phyloP scores from a whole-genome alignment of 2,113 vertebrate genomes.

The Grus americana region DNA sequence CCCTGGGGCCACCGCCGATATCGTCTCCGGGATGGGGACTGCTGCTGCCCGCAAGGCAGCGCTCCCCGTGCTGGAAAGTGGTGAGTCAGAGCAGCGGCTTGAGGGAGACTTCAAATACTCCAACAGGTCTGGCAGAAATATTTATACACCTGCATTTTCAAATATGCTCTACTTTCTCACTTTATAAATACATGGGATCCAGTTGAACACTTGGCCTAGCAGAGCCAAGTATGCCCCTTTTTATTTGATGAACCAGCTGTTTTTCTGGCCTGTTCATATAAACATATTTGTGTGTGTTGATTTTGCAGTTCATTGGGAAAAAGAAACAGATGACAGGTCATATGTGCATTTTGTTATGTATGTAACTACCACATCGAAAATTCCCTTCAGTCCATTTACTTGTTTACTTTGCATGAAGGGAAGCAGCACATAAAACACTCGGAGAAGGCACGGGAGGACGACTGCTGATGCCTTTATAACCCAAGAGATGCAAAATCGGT shows the following conservation, averaged over 20 bases:
- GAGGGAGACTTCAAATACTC: constrained; percentile 28
- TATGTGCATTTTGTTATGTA: neutral
- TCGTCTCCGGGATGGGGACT: neutral
- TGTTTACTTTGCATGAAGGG: neutral
- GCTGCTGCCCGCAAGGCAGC: neutral
- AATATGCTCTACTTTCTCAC: constrained; percentile 42
- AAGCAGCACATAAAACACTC: neutral
- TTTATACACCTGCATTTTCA: constrained; percentile 58
- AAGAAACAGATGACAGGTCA: neutral
- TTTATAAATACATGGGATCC: constrained; percentile 47
- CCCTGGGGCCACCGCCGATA: rapidly evolving
- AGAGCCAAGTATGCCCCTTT: neutral
- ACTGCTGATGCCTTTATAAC: neutral
- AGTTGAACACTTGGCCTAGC: neutral
- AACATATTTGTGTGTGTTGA: constrained; percentile 9
- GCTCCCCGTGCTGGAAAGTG: neutral
- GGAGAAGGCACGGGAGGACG: neutral
- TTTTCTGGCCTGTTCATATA: constrained; percentile 22
- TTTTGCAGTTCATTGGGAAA: constrained; percentile 21
- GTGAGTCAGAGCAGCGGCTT: constrained; percentile 14
- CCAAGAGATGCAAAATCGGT: neutral
- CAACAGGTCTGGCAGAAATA: constrained; percentile 41
- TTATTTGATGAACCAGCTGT: constrained; percentile 40
- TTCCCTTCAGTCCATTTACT: neutral
- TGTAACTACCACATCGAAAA: neutral